Conservation (phyloP, 2,797 vertebrate species). For the Gallinago stenura region DNA sequence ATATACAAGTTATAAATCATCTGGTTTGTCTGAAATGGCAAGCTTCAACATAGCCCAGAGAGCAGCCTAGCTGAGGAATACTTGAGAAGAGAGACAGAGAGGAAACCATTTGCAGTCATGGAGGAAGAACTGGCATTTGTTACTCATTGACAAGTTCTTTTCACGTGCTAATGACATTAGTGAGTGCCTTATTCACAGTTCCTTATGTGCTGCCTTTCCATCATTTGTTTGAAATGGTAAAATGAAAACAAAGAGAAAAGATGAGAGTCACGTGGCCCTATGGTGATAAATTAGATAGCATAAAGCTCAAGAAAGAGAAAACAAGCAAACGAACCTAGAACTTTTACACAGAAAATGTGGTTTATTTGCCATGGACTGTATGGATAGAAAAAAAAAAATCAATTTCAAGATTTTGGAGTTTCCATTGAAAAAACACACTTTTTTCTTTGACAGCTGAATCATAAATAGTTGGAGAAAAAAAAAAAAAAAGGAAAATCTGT, state of each 20-base stretch:
- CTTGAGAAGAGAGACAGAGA: not conserved
- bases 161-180: not conserved
- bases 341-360: not conserved
- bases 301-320: not conserved
- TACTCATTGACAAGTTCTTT: not conserved
- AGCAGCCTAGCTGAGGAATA: not conserved
- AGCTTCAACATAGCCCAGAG: not conserved
- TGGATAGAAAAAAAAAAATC: not conserved
- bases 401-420: not conserved
- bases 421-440: not conserved
- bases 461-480: not conserved
- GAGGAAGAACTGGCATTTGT: not conserved
- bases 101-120: not conserved
- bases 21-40: not conserved
- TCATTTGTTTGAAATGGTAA: not conserved
- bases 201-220: not conserved
- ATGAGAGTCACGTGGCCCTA: not conserved
- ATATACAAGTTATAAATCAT: not conserved
- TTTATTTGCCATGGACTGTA: not conserved
- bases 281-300: not conserved
- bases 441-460: not conserved
- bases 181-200: not conserved
- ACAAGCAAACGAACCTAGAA: not conserved
- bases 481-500: not conserved
- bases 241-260: not conserved